Evolutionary conservation across 2,797 vertebrate species (phyloP).

Genomic region (Ctenochaetus hawaiiensis): DNA sequence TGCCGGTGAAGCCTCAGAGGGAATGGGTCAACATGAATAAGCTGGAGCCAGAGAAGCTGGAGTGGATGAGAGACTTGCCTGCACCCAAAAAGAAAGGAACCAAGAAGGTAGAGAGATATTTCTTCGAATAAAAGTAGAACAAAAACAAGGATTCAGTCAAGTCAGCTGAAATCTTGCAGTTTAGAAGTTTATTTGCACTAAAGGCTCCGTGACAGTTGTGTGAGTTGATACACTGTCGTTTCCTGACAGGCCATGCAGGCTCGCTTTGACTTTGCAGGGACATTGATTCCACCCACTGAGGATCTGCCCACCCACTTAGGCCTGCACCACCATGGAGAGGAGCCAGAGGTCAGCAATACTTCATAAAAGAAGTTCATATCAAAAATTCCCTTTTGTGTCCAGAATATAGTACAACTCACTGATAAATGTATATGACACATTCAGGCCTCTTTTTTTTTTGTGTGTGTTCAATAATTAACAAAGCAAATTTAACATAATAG

Average conservation of each 20-base stretch:
- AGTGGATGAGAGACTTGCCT: conserved; percentile 94
- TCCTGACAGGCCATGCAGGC: conserved; percentile 93
- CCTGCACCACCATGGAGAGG: conserved; percentile 97
- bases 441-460: not conserved
- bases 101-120: conserved; percentile 82
- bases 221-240: conserved; percentile 12
- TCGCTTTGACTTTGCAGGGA: conserved; percentile 93
- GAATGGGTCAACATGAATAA: conserved; percentile 96
- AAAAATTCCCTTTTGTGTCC: not conserved
- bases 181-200: not conserved
- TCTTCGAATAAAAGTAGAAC: not conserved
- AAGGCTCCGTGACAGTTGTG: not conserved
- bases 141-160: not conserved
- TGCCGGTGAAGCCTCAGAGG: conserved; percentile 90
- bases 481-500: not conserved
- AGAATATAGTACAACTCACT: too few relatives aligned
- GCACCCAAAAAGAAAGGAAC: conserved; percentile 87
- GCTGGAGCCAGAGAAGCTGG: conserved; percentile 96
- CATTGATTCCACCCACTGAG: conserved; percentile 88
- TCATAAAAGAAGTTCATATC: not conserved
- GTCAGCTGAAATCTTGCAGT: not conserved
- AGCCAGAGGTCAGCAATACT: conserved; percentile 90
- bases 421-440: not conserved
- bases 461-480: not conserved
- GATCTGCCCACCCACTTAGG: conserved; percentile 96